Evolutionary conservation across 2,113 vertebrate species (phyloP).

Genomic region (Brevimyrus niger): DNA sequence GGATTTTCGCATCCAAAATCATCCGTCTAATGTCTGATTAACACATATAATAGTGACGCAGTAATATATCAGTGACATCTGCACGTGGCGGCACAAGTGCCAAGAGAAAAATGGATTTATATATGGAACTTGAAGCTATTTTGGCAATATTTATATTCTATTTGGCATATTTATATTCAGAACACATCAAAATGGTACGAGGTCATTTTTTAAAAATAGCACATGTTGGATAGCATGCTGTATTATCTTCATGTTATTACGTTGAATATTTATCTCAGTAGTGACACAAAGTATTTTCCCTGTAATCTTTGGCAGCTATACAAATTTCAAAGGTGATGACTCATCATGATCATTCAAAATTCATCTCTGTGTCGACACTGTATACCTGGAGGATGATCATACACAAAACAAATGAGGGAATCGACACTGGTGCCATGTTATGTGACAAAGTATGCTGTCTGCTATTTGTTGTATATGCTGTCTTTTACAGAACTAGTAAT

Average conservation of each 20-base stretch:
- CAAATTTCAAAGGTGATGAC: background rate
- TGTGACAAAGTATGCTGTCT: background rate
- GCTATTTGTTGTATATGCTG: background rate
- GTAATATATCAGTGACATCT: background rate
- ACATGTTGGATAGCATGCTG: background rate
- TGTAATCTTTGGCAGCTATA: background rate
- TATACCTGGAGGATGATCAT: background rate
- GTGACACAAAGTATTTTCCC: background rate
- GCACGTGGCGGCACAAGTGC: background rate
- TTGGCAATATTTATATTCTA: background rate
- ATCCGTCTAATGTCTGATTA: background rate
- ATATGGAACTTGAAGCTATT: background rate
- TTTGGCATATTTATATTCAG: background rate
- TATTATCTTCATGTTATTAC: background rate
- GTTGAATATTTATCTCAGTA: background rate
- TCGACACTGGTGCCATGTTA: background rate
- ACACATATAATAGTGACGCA: background rate
- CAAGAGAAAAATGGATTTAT: background rate
- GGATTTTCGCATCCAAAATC: background rate
- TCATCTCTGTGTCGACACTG: background rate
- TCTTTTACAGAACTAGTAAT: background rate
- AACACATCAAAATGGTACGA: background rate
- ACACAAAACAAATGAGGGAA: background rate
- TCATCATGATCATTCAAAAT: background rate
- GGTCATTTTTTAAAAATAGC: background rate